Percentiles rank a stretch among this genome's conserved stretches.
phyloP scores from a whole-genome alignment of 2,888 invertebrate species.

The Erebia epiphron region DNA sequence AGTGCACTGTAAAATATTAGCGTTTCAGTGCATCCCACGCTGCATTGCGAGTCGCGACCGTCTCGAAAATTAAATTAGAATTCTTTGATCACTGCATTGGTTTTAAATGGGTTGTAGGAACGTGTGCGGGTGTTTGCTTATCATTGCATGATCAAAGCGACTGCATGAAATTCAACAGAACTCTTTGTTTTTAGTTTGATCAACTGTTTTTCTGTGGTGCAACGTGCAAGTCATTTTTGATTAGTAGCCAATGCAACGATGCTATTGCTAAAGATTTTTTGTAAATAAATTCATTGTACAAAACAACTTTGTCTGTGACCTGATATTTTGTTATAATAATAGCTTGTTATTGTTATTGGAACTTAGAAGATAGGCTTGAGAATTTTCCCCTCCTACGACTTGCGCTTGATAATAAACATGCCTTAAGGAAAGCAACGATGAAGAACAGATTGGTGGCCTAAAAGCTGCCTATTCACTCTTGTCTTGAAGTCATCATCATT shows the following conservation, averaged over 20 bases:
- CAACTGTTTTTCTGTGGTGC: neutral
- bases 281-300: neutral
- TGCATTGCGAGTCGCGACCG: conserved; percentile 36
- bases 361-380: too few species aligned
- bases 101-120: conserved; percentile 21
- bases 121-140: conserved; percentile 4
- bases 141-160: conserved; percentile 6
- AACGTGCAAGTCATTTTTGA: neutral
- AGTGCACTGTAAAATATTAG: conserved; percentile 43
- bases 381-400: too few species aligned
- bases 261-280: neutral
- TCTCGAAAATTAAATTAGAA: conserved; percentile 65
- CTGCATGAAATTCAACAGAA: neutral
- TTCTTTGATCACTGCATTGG: conserved; percentile 61
- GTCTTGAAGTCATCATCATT: too few species aligned
- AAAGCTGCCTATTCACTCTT: too few species aligned
- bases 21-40: conserved; percentile 53
- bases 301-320: too few species aligned
- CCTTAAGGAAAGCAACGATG: too few species aligned
- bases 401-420: too few species aligned
- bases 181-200: neutral
- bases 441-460: too few species aligned
- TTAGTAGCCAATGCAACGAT: neutral
- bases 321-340: too few species aligned
- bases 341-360: too few species aligned